These are phyloP conservation scores for Thermophis baileyi DNA, from an alignment of 2,113 vertebrate genomes.

Conservation along the genomic window DNA sequence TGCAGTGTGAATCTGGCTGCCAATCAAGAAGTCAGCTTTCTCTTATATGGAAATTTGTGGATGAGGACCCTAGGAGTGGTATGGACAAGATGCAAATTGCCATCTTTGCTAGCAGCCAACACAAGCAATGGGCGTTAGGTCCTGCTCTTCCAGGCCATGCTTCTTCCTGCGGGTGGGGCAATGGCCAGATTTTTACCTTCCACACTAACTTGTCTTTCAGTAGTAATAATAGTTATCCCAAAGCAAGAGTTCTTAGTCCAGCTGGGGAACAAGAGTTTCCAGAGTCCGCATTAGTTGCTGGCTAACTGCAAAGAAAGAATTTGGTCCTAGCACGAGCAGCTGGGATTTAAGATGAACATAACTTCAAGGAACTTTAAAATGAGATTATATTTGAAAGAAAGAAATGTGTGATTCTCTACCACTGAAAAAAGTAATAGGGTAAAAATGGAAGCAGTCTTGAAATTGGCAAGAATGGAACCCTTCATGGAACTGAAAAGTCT, in stretches of 20 bases:
- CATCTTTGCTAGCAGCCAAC: fast-evolving
- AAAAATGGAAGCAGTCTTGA: background rate
- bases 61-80: slow-evolving; percentile 75
- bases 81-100: slow-evolving; percentile 6
- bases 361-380: background rate
- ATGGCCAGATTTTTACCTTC: background rate
- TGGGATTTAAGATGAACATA: background rate
- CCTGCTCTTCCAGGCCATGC: background rate
- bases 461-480: background rate
- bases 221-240: background rate
- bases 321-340: background rate
- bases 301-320: background rate
- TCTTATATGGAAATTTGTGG: slow-evolving; percentile 75
- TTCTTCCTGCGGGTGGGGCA: background rate
- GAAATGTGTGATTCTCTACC: background rate
- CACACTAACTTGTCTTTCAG: background rate
- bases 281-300: background rate
- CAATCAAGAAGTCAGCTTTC: slow-evolving; percentile 69
- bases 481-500: background rate
- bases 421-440: background rate
- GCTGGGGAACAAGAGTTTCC: background rate
- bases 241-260: background rate
- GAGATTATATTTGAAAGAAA: background rate
- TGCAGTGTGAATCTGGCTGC: slow-evolving; percentile 73
- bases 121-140: background rate